Percentiles rank a stretch among this genome's conserved stretches.
These are phyloP conservation scores for Acrobasis suavella DNA, from an alignment of 2,888 invertebrate species.

Conservation along the genomic window DNA sequence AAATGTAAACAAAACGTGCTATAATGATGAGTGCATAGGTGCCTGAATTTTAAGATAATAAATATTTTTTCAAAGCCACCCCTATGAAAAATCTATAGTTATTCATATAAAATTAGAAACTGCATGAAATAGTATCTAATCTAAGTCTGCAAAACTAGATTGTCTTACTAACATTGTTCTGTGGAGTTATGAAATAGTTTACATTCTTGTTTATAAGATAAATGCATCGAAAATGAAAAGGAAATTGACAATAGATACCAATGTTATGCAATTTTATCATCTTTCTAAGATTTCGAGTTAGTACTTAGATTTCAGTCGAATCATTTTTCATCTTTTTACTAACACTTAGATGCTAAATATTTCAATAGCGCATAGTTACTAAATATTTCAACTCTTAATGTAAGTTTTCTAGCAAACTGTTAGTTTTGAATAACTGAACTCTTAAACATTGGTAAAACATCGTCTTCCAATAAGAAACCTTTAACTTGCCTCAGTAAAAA, in stretches of 20 bases:
- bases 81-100: slow-evolving; percentile 42
- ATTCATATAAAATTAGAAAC: slow-evolving; percentile 29
- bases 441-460: slow-evolving; percentile 29
- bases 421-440: slow-evolving; percentile 17
- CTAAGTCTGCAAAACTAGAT: slow-evolving; percentile 26
- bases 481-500: slow-evolving; percentile 23
- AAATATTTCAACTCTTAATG: slow-evolving; percentile 8
- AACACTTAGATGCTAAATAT: not conserved
- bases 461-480: slow-evolving; percentile 32
- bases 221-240: slow-evolving; percentile 27
- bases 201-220: slow-evolving; percentile 21
- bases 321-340: not conserved
- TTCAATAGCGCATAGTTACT: not conserved
- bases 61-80: slow-evolving; percentile 70
- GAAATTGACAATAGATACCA: slow-evolving; percentile 26
- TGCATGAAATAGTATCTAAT: slow-evolving; percentile 17
- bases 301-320: slow-evolving; percentile 1
- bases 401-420: slow-evolving; percentile 18
- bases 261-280: slow-evolving; percentile 7
- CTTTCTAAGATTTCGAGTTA: slow-evolving; percentile 4
- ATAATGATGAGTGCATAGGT: slow-evolving; percentile 61
- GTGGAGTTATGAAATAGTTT: not conserved
- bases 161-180: slow-evolving; percentile 13
- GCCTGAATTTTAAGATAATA: slow-evolving; percentile 69
- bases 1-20: slow-evolving; percentile 54